Evolutionary conservation across 2,888 invertebrate genomes (phyloP).

Genomic region (Nesidiocoris tenuis): DNA sequence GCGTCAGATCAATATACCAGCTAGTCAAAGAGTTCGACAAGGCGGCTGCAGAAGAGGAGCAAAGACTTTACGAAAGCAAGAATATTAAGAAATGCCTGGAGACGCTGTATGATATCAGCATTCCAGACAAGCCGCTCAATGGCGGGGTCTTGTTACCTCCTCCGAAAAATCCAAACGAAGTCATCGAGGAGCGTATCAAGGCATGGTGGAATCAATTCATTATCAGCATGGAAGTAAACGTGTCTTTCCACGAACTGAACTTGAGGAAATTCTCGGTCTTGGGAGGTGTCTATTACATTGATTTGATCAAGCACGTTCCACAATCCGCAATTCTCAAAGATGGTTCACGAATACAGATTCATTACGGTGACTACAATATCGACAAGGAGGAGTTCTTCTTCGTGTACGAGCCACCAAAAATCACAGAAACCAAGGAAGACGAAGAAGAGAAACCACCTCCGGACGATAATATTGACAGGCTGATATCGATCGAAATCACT

Average conservation of each 20-base stretch:
- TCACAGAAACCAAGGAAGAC: constrained; percentile 48
- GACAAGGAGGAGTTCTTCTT: constrained; percentile 43
- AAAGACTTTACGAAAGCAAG: constrained; percentile 13
- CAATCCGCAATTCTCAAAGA: constrained; percentile 59
- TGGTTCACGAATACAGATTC: constrained; percentile 41
- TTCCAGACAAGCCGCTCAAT: background rate
- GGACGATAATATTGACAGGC: constrained; percentile 71
- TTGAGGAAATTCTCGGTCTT: constrained; percentile 72
- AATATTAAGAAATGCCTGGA: constrained; percentile 30
- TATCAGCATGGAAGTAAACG: constrained; percentile 26
- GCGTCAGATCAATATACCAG: constrained; percentile 21
- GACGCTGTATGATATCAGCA: constrained; percentile 16
- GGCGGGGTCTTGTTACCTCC: background rate
- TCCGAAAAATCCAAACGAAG: constrained; percentile 23
- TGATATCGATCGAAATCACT: constrained; percentile 69
- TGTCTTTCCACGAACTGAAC: constrained; percentile 56
- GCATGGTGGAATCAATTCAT: constrained; percentile 30
- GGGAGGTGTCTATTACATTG: constrained; percentile 73
- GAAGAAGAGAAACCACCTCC: constrained; percentile 55
- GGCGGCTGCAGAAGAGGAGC: constrained; percentile 30
- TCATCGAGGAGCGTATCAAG: constrained; percentile 36
- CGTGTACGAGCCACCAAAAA: constrained; percentile 46
- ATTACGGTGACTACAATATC: constrained; percentile 44
- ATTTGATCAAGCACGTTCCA: constrained; percentile 73
- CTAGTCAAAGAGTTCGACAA: constrained; percentile 32